phyloP scores from a whole-genome alignment of 2,888 invertebrate species.

The Diogma glabrata region DNA sequence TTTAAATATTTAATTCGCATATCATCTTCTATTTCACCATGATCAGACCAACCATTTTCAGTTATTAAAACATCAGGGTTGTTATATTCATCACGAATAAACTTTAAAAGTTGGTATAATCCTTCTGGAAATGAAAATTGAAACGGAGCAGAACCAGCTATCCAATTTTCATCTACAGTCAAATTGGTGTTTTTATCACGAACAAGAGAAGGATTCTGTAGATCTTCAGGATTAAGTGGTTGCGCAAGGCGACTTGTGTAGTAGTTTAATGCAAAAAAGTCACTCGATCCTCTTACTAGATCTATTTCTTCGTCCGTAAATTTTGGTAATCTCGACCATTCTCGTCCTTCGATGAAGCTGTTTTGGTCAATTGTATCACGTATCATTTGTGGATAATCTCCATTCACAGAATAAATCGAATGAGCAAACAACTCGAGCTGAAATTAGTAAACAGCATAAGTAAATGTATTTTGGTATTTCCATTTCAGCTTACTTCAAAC shows the following conservation, averaged over 20 bases:
- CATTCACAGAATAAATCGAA: slow-evolving; percentile 26
- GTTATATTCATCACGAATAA: not conserved
- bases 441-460: too few species aligned
- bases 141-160: slow-evolving; percentile 25
- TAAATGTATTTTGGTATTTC: too few species aligned
- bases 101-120: slow-evolving; percentile 20
- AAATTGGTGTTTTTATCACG: slow-evolving; percentile 34
- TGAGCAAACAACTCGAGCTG: slow-evolving; percentile 25
- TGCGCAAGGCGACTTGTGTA: slow-evolving; percentile 25
- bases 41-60: slow-evolving; percentile 43
- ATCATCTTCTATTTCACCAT: slow-evolving; percentile 24
- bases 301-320: slow-evolving; percentile 8
- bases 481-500: slow-evolving; percentile 30
- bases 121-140: slow-evolving; percentile 27
- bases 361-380: slow-evolving; percentile 26
- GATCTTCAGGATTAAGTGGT: slow-evolving; percentile 18
- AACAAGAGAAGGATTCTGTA: slow-evolving; percentile 38
- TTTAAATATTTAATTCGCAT: slow-evolving; percentile 25
- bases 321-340: slow-evolving; percentile 24
- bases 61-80: slow-evolving; percentile 36
- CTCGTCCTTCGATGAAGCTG: slow-evolving; percentile 27
- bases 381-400: slow-evolving; percentile 30
- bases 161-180: slow-evolving; percentile 24
- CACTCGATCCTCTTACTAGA: slow-evolving; percentile 23
- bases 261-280: slow-evolving; percentile 29